Percentiles rank a stretch among this genome's conserved stretches.
Conservation (phyloP, 2,888 invertebrate species). For the Calameuta pallipes region DNA sequence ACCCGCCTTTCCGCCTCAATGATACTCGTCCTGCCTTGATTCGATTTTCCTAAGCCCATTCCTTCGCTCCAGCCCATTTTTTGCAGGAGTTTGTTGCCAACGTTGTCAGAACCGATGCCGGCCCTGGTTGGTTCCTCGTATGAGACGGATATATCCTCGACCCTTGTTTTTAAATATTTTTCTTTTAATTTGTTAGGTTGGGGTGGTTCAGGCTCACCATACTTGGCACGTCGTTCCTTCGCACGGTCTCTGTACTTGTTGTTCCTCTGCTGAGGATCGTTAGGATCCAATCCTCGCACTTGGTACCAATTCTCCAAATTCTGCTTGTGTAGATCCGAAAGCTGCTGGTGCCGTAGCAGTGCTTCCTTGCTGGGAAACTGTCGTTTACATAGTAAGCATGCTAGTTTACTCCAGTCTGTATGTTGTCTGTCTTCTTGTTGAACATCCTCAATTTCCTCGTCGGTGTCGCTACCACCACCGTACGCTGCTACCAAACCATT, state of each 20-base stretch:
- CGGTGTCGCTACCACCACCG: slow-evolving; percentile 78
- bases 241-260: slow-evolving; percentile 90
- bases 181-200: slow-evolving; percentile 80
- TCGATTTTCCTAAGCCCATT: slow-evolving; percentile 91
- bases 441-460: slow-evolving; percentile 78
- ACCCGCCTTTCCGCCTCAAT: slow-evolving; percentile 77
- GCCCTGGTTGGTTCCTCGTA: slow-evolving; percentile 72
- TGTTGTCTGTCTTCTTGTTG: slow-evolving; percentile 67
- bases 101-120: slow-evolving; percentile 87
- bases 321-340: slow-evolving; percentile 95
- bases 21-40: slow-evolving; percentile 93
- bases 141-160: slow-evolving; percentile 63
- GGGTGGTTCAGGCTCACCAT: slow-evolving; percentile 87
- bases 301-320: slow-evolving; percentile 75
- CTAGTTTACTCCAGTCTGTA: slow-evolving; percentile 89
- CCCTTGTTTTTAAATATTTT: slow-evolving; percentile 74
- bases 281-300: slow-evolving; percentile 65
- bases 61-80: slow-evolving; percentile 99
- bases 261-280: slow-evolving; percentile 65
- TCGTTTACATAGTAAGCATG: slow-evolving; percentile 94
- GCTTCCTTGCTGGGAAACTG: slow-evolving; percentile 93
- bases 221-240: slow-evolving; percentile 93
- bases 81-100: slow-evolving; percentile 94
- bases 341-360: slow-evolving; percentile 88
- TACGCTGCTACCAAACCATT: slow-evolving; percentile 80